Evolutionary conservation across 2,113 vertebrate genomes (phyloP).

Genomic region (Tenebrosternarchus preto): DNA sequence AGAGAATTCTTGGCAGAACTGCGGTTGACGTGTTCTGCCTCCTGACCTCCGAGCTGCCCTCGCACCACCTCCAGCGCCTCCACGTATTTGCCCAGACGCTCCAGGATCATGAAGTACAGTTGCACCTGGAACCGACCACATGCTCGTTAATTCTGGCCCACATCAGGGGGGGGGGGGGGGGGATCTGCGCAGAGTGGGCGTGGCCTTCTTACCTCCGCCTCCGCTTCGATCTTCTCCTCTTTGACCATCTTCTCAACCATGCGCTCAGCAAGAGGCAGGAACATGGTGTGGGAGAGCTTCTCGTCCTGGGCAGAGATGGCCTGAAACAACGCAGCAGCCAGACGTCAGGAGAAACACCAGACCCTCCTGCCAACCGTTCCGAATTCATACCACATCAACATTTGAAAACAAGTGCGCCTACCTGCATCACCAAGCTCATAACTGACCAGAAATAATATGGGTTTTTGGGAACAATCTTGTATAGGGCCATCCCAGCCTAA

Average conservation of each 20-base stretch:
- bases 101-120: slow-evolving; percentile 97
- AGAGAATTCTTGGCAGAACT: too few species aligned
- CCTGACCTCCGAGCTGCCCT: slow-evolving; percentile 92
- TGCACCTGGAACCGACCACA: slow-evolving; percentile 78
- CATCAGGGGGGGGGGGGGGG: not conserved
- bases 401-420: slow-evolving; percentile 59
- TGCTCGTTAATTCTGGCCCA: not conserved
- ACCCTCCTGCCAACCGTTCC: not conserved
- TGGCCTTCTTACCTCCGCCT: slow-evolving; percentile 87
- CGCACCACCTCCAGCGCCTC: slow-evolving; percentile 93
- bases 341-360: too few species aligned
- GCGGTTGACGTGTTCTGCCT: not conserved
- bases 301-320: slow-evolving; percentile 97
- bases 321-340: too few species aligned
- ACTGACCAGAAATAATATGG: slow-evolving; percentile 99
- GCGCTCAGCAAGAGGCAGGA: slow-evolving; percentile 93
- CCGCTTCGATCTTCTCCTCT: slow-evolving; percentile 98
- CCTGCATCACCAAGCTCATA: slow-evolving; percentile 99
- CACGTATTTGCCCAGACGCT: slow-evolving; percentile 91
- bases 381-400: not conserved
- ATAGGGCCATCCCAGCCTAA: slow-evolving; percentile 98
- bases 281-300: slow-evolving; percentile 96
- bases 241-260: slow-evolving; percentile 99
- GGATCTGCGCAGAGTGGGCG: not conserved
- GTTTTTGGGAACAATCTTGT: slow-evolving; percentile 98